Evolutionary conservation across 2,113 vertebrate genomes (phyloP).

Genomic region (Chrysemys picta): DNA sequence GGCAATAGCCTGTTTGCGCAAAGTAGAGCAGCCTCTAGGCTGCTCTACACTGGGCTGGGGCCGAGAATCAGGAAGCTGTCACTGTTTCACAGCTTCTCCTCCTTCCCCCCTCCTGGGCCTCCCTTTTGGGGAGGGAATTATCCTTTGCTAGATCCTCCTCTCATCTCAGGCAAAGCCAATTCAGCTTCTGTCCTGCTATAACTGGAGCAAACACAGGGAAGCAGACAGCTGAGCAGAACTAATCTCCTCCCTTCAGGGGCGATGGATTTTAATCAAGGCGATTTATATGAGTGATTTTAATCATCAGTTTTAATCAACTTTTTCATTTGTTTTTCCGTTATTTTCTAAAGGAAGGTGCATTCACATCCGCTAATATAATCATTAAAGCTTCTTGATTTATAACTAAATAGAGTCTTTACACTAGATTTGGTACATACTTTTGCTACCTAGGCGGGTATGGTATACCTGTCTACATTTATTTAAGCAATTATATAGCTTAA

Average conservation of each 20-base stretch:
- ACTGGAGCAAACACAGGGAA: fast-evolving
- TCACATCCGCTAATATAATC: neutral
- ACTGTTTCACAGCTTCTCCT: neutral
- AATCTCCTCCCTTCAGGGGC: neutral
- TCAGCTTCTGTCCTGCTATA: neutral
- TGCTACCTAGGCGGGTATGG: neutral
- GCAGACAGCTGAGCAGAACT: neutral
- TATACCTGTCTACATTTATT: neutral
- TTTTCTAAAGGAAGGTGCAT: neutral
- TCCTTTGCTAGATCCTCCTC: neutral
- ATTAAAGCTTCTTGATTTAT: neutral
- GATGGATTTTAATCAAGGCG: neutral
- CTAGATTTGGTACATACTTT: neutral
- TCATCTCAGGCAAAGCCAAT: fast-evolving
- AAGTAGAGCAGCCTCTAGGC: neutral
- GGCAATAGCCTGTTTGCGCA: neutral
- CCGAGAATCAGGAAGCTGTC: neutral
- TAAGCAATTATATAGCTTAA: neutral
- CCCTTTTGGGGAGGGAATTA: neutral
- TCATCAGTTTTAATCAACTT: neutral
- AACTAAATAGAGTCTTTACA: neutral
- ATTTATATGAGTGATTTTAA: neutral
- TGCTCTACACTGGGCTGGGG: neutral
- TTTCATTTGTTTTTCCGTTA: neutral
- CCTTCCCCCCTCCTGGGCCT: neutral